Evolutionary conservation across 2,888 invertebrate genomes (phyloP).

Genomic region (Caenorhabditis uteleia): DNA sequence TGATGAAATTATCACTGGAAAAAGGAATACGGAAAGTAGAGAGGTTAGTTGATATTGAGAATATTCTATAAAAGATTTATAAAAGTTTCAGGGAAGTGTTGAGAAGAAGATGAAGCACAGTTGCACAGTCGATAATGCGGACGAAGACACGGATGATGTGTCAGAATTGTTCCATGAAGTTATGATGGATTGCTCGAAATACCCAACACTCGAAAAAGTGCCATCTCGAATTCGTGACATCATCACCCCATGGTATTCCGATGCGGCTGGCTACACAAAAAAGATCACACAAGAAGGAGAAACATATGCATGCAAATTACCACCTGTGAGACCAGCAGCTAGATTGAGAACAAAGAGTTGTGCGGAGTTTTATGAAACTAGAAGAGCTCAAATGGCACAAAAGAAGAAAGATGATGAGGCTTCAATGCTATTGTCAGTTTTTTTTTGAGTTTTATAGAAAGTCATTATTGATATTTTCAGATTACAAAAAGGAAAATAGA

Average conservation of each 20-base stretch:
- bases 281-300: conserved; percentile 53
- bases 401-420: conserved; percentile 20
- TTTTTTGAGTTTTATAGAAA: too few relatives aligned
- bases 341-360: conserved; percentile 61
- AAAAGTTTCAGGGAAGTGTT: not conserved
- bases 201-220: conserved; percentile 27
- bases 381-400: conserved; percentile 21
- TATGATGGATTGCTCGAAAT: conserved; percentile 40
- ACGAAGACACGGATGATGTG: conserved; percentile 7
- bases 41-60: not conserved
- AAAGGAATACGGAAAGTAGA: conserved; percentile 5
- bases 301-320: conserved; percentile 51
- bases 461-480: too few relatives aligned
- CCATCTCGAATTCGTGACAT: conserved; percentile 27
- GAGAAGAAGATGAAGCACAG: conserved; percentile 5
- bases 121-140: too few relatives aligned
- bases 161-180: conserved; percentile 44
- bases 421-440: not conserved
- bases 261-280: conserved; percentile 49
- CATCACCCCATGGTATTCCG: conserved; percentile 38
- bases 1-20: conserved; percentile 16
- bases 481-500: too few relatives aligned
- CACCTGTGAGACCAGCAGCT: conserved; percentile 53
- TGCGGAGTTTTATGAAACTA: conserved; percentile 50
- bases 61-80: not conserved